Evolutionary conservation across 2,113 vertebrate genomes (phyloP).

Genomic region (Salvelinus namaycush): DNA sequence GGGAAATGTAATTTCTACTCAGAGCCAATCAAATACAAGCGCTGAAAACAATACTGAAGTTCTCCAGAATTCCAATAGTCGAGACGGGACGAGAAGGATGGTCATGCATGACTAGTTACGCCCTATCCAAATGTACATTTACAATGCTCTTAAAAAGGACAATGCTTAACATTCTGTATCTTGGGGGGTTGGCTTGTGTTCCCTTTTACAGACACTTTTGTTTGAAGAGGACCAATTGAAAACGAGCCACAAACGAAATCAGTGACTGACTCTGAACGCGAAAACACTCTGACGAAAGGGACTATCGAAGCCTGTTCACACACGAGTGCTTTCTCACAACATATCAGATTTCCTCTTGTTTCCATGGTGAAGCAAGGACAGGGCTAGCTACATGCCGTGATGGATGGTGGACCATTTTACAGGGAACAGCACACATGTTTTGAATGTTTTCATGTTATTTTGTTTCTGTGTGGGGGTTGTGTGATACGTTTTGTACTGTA

Average conservation of each 20-base stretch:
- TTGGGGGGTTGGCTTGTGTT: conserved; percentile 4
- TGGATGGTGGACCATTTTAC: neutral
- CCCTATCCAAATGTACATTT: too few relatives aligned
- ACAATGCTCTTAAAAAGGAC: too few relatives aligned
- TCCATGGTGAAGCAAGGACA: neutral
- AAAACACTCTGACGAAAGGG: neutral
- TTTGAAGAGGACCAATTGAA: conserved; percentile 39
- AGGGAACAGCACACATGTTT: conserved; percentile 3
- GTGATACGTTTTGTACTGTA: neutral
- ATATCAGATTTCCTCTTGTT: neutral
- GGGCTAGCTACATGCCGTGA: neutral
- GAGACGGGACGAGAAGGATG: too few relatives aligned
- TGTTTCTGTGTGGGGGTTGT: neutral
- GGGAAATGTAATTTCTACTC: too few relatives aligned
- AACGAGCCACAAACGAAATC: conserved; percentile 25
- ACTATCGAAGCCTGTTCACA: neutral
- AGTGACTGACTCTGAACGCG: neutral
- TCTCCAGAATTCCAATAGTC: too few relatives aligned
- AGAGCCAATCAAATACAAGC: too few relatives aligned
- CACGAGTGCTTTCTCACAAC: neutral
- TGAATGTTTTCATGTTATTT: neutral
- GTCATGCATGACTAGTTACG: too few relatives aligned
- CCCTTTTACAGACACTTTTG: conserved; percentile 46
- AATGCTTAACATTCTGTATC: neutral
- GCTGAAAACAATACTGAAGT: too few relatives aligned